These are phyloP conservation scores for Aphis craccivora DNA, from an alignment of 1,140 invertebrate genomes.

Conservation along the genomic window DNA sequence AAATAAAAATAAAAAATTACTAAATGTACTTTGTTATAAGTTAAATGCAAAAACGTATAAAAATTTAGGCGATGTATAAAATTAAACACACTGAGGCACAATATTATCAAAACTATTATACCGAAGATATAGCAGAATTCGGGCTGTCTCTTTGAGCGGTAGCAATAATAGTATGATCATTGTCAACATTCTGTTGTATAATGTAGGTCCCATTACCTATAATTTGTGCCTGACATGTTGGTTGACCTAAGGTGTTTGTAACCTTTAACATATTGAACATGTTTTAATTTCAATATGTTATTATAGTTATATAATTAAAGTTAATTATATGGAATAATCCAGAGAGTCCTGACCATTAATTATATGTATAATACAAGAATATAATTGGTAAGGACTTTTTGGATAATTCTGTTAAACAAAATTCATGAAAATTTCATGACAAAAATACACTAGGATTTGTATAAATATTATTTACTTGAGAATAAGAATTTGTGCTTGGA, in stretches of 20 bases:
- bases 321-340: not conserved
- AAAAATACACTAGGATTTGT: not conserved
- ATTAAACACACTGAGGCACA: conserved; percentile 60
- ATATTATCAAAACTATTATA: conserved; percentile 39
- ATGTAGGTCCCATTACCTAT: conserved; percentile 69
- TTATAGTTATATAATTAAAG: not conserved
- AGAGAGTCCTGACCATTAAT: not conserved
- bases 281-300: conserved; percentile 25
- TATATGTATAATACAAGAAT: not conserved
- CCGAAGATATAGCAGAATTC: conserved; percentile 67
- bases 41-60: not conserved
- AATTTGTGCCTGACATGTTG: conserved; percentile 68
- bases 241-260: conserved; percentile 58
- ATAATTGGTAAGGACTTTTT: not conserved
- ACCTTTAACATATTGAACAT: conserved; percentile 62
- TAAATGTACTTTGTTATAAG: not conserved
- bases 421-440: not conserved
- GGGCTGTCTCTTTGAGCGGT: conserved; percentile 76
- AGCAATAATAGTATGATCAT: conserved; percentile 68
- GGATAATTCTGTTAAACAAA: not conserved
- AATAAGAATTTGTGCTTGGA: conserved; percentile 62
- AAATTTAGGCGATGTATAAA: conserved; percentile 63
- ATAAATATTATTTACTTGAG: conserved; percentile 45
- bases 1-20: conserved; percentile 55
- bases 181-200: conserved; percentile 73